Evolutionary conservation across 2,113 vertebrate species (phyloP).

Genomic region (Bothrops jararaca): DNA sequence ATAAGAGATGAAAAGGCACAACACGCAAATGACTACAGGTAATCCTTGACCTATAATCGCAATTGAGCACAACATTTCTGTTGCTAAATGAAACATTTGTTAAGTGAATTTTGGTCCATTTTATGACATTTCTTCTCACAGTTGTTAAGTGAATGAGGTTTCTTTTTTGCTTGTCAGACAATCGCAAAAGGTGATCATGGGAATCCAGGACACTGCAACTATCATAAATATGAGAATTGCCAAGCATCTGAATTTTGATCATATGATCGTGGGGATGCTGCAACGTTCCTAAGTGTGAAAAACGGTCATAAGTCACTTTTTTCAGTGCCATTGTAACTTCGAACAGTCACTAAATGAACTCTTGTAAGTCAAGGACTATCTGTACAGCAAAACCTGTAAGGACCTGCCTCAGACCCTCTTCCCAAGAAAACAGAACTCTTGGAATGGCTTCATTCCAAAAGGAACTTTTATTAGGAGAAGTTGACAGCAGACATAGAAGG

Average conservation of each 20-base stretch:
- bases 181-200: neutral
- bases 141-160: neutral
- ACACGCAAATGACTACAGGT: neutral
- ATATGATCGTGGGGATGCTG: neutral
- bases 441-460: too few species aligned
- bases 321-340: neutral
- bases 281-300: neutral
- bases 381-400: neutral
- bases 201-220: neutral
- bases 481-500: too few species aligned
- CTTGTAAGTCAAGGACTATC: neutral
- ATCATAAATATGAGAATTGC: neutral
- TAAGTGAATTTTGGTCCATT: neutral
- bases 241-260: neutral
- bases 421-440: too few species aligned
- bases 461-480: too few species aligned
- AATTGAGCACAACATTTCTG: neutral
- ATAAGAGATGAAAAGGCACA: neutral
- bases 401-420: too few species aligned
- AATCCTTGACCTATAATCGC: neutral
- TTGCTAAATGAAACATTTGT: neutral
- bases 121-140: neutral
- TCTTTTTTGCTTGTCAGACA: neutral
- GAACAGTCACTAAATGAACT: neutral
- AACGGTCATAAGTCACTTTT: neutral